These are phyloP conservation scores for Indri indri DNA, from an alignment of 2,113 vertebrate species.

Conservation along the genomic window DNA sequence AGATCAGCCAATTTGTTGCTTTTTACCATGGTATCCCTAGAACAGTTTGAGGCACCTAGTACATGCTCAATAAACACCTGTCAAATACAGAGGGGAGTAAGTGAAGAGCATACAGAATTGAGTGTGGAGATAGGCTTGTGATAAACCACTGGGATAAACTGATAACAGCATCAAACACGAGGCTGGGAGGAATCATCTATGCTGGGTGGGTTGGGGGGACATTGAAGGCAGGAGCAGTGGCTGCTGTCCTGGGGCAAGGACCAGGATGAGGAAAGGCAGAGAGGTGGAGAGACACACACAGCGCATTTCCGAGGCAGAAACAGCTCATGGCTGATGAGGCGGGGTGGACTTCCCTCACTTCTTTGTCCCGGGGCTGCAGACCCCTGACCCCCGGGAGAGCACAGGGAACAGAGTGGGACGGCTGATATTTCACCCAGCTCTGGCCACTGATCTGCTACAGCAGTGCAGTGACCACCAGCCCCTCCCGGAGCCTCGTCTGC, in stretches of 20 bases:
- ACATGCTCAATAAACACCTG: not conserved
- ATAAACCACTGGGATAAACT: not conserved
- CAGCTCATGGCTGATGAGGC: not conserved
- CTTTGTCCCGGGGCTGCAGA: not conserved
- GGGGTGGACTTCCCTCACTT: no score
- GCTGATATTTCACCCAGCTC: not conserved
- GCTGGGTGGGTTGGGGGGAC: not conserved
- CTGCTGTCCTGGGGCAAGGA: not conserved
- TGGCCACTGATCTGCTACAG: not conserved
- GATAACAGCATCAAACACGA: not conserved
- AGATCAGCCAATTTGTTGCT: not conserved
- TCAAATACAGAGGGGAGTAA: not conserved
- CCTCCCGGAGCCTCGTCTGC: not conserved
- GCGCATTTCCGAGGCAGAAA: not conserved
- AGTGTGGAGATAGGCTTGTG: not conserved
- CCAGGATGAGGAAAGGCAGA: not conserved
- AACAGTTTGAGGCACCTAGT: not conserved
- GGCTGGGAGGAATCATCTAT: not conserved
- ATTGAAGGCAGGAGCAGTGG: not conserved
- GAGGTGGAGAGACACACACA: rapidly evolving
- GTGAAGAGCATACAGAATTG: no score
- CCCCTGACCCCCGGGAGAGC: not conserved
- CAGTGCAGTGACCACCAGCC: not conserved
- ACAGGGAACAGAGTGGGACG: not conserved
- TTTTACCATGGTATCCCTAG: not conserved